Base-by-base conservation (phyloP, 2,888 invertebrate genomes). In the Andricus quercusramuli region DNA sequence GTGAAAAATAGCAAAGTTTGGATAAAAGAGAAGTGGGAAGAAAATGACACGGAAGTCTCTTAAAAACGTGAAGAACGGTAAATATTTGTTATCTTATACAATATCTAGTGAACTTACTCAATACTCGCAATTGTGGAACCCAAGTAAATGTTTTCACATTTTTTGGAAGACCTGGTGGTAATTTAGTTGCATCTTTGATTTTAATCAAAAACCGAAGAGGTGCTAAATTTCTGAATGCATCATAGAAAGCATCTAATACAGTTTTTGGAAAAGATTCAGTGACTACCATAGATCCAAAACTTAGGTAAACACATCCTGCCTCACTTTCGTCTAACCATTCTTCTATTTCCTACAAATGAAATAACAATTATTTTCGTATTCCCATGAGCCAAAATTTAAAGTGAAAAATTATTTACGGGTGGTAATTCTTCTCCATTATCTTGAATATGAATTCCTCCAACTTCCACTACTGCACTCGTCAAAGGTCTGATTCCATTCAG, bases 391-490 rank as follows among this genome's bases (percentile, higher is more conserved):
- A 9, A 1, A 29, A 44, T 9, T 44, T 47, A 47, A 47, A 37
- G 62, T 37, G 37, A 13, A 41, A 15, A 62, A 62, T 8, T 41
- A 83, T 83, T 80, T 79, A 87, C 88, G 25, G 81, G 64, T 1
- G 84, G 70, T 15, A 89, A 82, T 67, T 84, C 25, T 1, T 85
- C 17, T 0, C 81, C 79, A 8, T 87, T 82, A 15, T 85, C 89
- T 77, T 92, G 92, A 64, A 94, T 92, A 82, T 94, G 94, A 78
- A 94, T 88, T 70, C 94, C 95, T 25, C 94, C 94, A 13, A 94
- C 93, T 37, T 94, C 93, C 13, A 95, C 89, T 83, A 94, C 90
- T 5, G 92, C 92, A 1, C 93, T 91, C 2, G 93, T 91, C 0
- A 91, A 88, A 11, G 94, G 94, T 74, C 93, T 91, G 8, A 93